Conservation (phyloP, 2,113 vertebrate species). For the Dasypus novemcinctus region DNA sequence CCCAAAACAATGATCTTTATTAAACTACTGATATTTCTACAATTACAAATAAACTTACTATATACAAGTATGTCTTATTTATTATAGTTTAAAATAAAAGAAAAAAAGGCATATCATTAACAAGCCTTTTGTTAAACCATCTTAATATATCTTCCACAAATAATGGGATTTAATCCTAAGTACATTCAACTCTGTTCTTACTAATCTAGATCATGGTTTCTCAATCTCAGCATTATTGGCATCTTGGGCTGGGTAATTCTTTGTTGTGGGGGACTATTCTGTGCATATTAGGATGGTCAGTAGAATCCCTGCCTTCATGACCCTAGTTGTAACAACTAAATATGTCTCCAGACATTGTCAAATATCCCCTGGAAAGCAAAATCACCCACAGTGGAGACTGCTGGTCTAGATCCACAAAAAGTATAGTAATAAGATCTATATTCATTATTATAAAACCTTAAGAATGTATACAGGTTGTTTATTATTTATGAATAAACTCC, state of each 20-base stretch:
- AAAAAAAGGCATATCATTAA: background rate
- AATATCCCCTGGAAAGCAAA: too few species aligned
- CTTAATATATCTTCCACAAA: background rate
- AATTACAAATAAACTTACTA: background rate
- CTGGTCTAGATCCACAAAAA: background rate
- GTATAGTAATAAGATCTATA: background rate
- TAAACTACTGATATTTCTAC: background rate
- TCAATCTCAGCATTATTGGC: background rate
- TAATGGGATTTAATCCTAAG: background rate
- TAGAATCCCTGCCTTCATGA: background rate
- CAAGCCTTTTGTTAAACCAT: background rate
- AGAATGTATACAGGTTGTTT: rapidly evolving
- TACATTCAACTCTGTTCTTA: background rate
- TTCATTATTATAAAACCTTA: background rate
- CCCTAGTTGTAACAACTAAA: background rate
- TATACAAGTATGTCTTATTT: background rate
- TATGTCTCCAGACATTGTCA: background rate
- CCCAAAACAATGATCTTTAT: background rate
- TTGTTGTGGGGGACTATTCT: background rate
- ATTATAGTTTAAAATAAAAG: background rate
- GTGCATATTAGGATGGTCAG: too few species aligned
- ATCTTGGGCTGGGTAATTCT: background rate
- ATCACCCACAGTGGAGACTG: rapidly evolving
- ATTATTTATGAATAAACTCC: background rate
- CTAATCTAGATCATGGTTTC: background rate